Conservation (phyloP, 2,888 invertebrate genomes). For the Bellardia bayeri region DNA sequence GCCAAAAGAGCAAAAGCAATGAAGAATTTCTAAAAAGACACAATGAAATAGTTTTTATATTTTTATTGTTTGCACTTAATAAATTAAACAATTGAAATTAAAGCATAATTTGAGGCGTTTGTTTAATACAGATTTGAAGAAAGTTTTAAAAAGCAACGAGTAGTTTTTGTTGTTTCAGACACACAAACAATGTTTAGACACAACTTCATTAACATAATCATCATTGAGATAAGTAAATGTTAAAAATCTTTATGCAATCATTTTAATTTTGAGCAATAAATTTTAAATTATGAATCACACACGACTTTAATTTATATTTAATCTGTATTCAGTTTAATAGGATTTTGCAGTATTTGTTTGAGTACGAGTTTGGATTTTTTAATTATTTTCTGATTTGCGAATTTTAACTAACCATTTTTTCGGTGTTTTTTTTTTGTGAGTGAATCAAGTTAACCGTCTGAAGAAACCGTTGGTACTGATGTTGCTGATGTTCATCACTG, state of each 20-base stretch:
- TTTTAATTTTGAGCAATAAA: slow-evolving; percentile 26
- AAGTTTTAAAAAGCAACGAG: neutral
- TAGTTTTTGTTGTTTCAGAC: neutral
- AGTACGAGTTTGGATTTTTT: neutral
- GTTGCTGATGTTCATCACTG: slow-evolving; percentile 79
- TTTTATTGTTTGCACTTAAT: neutral
- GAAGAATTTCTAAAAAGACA: slow-evolving; percentile 81
- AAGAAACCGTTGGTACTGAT: slow-evolving; percentile 83
- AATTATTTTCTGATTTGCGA: neutral
- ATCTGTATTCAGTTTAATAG: slow-evolving; percentile 10
- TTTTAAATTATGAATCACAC: slow-evolving; percentile 17
- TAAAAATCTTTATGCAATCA: slow-evolving; percentile 5
- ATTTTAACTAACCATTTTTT: slow-evolving; percentile 79
- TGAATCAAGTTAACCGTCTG: slow-evolving; percentile 78
- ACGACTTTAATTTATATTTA: neutral
- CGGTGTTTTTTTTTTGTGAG: slow-evolving; percentile 7
- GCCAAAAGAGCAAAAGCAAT: slow-evolving; percentile 79
- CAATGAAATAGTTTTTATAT: neutral
- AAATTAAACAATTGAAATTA: neutral
- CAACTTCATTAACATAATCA: neutral
- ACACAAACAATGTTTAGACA: slow-evolving; percentile 11
- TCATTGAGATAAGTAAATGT: neutral
- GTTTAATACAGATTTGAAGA: neutral
- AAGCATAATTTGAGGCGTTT: slow-evolving; percentile 49
- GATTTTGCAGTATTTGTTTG: slow-evolving; percentile 28